Conservation (phyloP, 1,140 invertebrate species). For the Panulirus ornatus region DNA sequence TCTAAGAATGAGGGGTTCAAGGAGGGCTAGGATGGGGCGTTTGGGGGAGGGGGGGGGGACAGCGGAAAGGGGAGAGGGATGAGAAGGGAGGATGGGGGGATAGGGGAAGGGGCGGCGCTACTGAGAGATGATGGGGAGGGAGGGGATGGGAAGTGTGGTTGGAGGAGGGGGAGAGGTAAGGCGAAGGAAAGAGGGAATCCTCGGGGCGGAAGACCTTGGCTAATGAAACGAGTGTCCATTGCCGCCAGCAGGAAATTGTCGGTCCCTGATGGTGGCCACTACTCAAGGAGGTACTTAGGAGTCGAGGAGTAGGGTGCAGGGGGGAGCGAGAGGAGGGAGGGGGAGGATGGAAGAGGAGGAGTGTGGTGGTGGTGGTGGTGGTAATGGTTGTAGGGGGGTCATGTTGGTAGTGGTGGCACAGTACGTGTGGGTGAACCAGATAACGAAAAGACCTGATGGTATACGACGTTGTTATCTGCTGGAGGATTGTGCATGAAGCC, state of each 20-base stretch:
- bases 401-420: too few relatives aligned
- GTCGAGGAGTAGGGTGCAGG: background rate
- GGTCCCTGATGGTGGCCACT: background rate
- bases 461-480: too few relatives aligned
- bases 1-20: background rate
- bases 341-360: background rate
- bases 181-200: background rate
- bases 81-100: conserved; percentile 5
- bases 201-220: background rate
- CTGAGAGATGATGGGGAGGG: background rate
- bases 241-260: conserved; percentile 16
- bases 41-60: background rate
- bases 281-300: background rate
- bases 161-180: background rate
- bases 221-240: conserved; percentile 27
- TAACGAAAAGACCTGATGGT: too few relatives aligned
- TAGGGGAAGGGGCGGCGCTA: background rate
- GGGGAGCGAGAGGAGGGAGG: background rate
- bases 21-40: too few relatives aligned
- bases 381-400: too few relatives aligned
- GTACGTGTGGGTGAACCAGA: too few relatives aligned
- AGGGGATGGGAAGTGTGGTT: background rate
- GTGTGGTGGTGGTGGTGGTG: too few relatives aligned
- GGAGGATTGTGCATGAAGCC: too few relatives aligned
- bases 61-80: conserved; percentile 10